Percentiles rank a stretch among this genome's conserved stretches.
Conservation (phyloP, 2,113 vertebrate species). For the Varanus salvator region DNA sequence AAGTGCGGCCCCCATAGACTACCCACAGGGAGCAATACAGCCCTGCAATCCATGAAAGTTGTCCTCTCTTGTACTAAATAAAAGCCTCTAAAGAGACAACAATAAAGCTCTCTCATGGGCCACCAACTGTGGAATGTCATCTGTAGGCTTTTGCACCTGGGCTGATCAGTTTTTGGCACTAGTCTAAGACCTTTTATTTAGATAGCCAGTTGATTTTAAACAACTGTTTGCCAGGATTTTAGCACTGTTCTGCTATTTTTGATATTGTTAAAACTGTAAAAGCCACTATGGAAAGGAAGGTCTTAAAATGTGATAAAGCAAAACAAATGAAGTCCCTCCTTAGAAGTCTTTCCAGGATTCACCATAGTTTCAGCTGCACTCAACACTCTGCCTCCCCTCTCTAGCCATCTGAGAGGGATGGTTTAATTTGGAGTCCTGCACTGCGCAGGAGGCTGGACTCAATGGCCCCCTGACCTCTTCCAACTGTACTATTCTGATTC, state of each 20-base stretch:
- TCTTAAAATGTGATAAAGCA: neutral
- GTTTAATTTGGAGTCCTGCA: no score
- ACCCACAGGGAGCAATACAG: no score
- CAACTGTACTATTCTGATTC: no score
- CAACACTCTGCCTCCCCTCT: no score
- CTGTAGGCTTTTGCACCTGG: neutral
- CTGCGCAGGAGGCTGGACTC: no score
- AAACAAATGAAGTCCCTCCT: neutral
- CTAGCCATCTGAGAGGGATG: no score
- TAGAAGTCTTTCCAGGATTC: neutral
- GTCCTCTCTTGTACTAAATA: neutral
- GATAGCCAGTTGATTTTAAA: neutral
- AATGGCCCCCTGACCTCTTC: no score
- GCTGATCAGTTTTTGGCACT: neutral
- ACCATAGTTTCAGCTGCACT: neutral
- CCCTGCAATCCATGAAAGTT: neutral
- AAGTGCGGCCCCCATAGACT: no score
- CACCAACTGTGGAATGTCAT: neutral
- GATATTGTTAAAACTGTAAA: neutral
- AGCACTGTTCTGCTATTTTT: neutral
- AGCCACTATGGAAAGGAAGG: neutral
- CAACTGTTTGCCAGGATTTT: neutral
- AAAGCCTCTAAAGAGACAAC: neutral
- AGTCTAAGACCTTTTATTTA: neutral
- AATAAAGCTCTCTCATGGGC: neutral